Evolutionary conservation across 2,113 vertebrate genomes (phyloP).

Genomic region (Laticauda laticaudata): DNA sequence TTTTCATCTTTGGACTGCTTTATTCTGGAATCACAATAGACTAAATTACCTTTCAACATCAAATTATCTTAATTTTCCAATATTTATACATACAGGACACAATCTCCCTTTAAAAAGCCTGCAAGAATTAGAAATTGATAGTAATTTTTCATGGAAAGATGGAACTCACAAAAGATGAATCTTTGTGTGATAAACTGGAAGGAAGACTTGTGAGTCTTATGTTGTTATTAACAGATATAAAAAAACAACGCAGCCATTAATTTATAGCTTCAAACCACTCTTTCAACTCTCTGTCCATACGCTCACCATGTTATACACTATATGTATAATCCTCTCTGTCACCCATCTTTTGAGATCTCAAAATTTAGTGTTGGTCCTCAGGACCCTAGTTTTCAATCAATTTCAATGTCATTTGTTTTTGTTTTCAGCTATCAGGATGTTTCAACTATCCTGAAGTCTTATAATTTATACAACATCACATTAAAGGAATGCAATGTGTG

Average conservation of each 20-base stretch:
- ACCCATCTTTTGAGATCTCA: background rate
- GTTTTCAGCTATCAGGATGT: no score
- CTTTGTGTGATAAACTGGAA: no score
- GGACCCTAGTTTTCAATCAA: background rate
- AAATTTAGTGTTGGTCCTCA: background rate
- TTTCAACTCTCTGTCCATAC: background rate
- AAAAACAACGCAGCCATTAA: background rate
- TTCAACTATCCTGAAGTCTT: no score
- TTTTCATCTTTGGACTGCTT: background rate
- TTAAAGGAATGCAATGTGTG: background rate
- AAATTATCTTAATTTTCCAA: background rate
- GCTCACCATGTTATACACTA: background rate
- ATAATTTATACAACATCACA: background rate
- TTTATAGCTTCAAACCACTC: background rate
- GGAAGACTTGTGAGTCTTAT: no score
- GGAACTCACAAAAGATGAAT: no score
- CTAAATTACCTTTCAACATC: background rate
- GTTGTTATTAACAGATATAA: no score
- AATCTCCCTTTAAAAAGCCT: background rate
- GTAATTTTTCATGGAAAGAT: background rate
- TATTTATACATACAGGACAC: background rate
- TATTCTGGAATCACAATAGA: background rate
- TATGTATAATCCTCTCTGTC: background rate
- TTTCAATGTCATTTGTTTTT: background rate
- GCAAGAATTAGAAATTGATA: background rate